Base-by-base conservation (phyloP, 2,797 vertebrate genomes). In the Dallia pectoralis region DNA sequence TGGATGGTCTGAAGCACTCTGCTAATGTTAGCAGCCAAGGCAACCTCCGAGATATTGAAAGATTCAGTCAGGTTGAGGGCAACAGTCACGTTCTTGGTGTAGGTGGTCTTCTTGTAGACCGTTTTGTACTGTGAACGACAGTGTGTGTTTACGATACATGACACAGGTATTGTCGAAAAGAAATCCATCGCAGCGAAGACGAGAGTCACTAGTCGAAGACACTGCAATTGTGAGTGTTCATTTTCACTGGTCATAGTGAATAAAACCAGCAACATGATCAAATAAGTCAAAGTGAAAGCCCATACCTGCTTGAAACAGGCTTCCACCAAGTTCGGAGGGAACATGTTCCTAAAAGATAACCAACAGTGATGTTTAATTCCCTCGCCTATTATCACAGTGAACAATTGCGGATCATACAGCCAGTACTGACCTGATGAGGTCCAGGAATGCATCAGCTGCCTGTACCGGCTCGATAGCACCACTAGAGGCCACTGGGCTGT, bases 241-340 rank as follows among this genome's bases (percentile, higher is more conserved):
- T 19, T 18, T 16, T 63, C 30, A 30, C 18, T 18, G 7, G 19
- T 29, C 19, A 22, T 61, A 9, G 70, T 73, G 1, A 61, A n/a
- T n/a, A n/a, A 40, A 67, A 44, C 6, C 5, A 47, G 44, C 22
- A 49, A 8, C 22, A 25, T 19, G 29, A 66, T 18, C 36, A n/a
- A 62, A n/a, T 19, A 27, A 0, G 63, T 44, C 72, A 27, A 30
- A 19, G 8, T 16, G 47, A 53, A 65, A 22, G 11, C 19, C 25
- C 91, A 88, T 87, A 99, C 97, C 97, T 99, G 97, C 91, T 96
- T 96, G 89, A 99, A 99, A 91, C 97, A 98, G 66, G 97, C 97
- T 89, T 99, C 97, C 71, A 99, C 94, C 73, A 99, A 92, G 89
- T 99, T 99, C 49, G 96, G 96, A 0, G 97, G 97, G 87, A 99